phyloP scores from a whole-genome alignment of 2,888 invertebrate species.

The Andrena fulva region DNA sequence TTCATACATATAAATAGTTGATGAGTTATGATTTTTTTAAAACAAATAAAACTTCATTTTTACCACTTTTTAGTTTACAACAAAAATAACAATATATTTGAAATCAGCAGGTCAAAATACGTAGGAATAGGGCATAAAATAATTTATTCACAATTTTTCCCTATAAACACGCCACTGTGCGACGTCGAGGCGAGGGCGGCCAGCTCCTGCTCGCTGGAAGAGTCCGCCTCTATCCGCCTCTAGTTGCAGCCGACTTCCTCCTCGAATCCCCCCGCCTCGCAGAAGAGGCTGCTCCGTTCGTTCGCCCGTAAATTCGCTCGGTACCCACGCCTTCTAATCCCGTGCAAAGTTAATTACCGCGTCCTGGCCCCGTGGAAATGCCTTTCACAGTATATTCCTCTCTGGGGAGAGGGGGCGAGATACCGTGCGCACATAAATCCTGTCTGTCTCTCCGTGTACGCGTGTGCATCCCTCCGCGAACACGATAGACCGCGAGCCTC shows the following conservation, averaged over 20 bases:
- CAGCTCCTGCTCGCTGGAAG: constrained; percentile 10
- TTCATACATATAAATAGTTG: too few species aligned
- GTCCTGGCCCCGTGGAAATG: constrained; percentile 28
- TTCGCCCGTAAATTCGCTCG: constrained; percentile 59
- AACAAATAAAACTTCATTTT: too few species aligned
- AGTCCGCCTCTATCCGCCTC: background rate
- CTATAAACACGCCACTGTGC: too few species aligned
- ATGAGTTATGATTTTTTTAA: too few species aligned
- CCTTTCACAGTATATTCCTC: constrained; percentile 14
- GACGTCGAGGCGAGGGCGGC: constrained; percentile 15
- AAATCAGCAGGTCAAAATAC: too few species aligned
- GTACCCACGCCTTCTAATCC: constrained; percentile 68
- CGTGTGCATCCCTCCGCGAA: constrained; percentile 15
- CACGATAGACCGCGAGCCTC: background rate
- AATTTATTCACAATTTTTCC: too few species aligned
- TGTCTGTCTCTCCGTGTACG: constrained; percentile 28
- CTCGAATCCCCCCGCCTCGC: constrained; percentile 15
- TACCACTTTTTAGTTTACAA: too few species aligned
- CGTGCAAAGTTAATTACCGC: constrained; percentile 68
- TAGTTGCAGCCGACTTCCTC: constrained; percentile 41
- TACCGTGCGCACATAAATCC: constrained; percentile 47
- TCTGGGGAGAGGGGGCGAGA: background rate
- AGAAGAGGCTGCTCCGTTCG: constrained; percentile 20
- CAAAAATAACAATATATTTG: too few species aligned
- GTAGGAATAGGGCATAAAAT: too few species aligned